Evolutionary conservation across 2,113 vertebrate species (phyloP).

Genomic region (Brachyhypopomus occidentalis): DNA sequence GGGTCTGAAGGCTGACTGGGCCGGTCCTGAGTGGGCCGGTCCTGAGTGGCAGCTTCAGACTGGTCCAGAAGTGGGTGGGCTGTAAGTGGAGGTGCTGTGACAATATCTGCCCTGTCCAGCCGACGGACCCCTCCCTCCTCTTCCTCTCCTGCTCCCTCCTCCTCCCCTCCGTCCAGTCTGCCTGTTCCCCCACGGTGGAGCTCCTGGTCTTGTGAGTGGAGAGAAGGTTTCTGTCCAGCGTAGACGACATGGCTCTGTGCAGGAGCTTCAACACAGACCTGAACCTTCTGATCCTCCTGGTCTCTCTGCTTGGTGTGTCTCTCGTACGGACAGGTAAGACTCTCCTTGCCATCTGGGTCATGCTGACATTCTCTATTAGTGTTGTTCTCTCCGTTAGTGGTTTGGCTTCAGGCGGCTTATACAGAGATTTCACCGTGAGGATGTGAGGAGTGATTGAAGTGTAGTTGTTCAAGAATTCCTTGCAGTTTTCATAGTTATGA

Average conservation of each 20-base stretch:
- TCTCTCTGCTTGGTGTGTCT: slow-evolving; percentile 65
- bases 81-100: slow-evolving; percentile 61
- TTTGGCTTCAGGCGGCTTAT: too few relatives aligned
- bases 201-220: slow-evolving; percentile 51
- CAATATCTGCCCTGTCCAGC: slow-evolving; percentile 73
- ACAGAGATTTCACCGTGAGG: too few relatives aligned
- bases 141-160: slow-evolving; percentile 40
- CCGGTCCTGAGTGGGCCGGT: too few relatives aligned
- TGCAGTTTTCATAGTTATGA: too few relatives aligned
- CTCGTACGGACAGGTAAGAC: slow-evolving; percentile 70
- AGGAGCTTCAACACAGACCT: slow-evolving; percentile 54
- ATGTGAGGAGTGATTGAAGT: too few relatives aligned
- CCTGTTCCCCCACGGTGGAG: slow-evolving; percentile 49
- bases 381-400: not conserved
- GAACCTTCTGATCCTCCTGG: slow-evolving; percentile 60
- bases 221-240: slow-evolving; percentile 29
- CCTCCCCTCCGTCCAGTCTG: slow-evolving; percentile 50
- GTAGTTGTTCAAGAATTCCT: too few relatives aligned
- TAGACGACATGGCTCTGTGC: slow-evolving; percentile 67
- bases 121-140: slow-evolving; percentile 58
- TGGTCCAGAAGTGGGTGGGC: slow-evolving; percentile 61
- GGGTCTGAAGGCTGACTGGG: not conserved
- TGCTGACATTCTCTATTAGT: not conserved
- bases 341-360: not conserved
- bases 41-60: too few relatives aligned